Evolutionary conservation across 2,888 invertebrate genomes (phyloP).

Genomic region (Bugula neritina): DNA sequence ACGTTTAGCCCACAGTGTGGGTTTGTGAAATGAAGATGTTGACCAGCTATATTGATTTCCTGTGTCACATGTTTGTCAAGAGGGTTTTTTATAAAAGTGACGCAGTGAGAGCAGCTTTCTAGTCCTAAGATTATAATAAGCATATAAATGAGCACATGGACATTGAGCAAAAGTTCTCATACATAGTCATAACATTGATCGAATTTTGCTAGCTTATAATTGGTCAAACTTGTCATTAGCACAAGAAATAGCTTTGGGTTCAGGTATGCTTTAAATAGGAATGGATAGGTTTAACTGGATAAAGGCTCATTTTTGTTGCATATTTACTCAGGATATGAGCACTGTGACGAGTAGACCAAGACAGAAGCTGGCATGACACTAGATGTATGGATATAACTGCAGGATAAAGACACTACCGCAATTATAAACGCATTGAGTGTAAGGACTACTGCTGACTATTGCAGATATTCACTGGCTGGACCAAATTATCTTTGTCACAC

Average conservation of each 20-base stretch:
- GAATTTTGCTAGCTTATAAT: neutral
- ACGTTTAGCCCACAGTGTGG: too few relatives aligned
- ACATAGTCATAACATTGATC: slow-evolving; percentile 2
- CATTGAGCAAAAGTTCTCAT: neutral
- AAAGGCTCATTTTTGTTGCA: neutral
- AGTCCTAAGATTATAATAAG: neutral
- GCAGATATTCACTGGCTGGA: neutral
- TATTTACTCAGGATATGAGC: neutral
- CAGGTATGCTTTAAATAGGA: neutral
- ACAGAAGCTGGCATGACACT: too few relatives aligned
- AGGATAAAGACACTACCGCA: too few relatives aligned
- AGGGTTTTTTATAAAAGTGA: neutral
- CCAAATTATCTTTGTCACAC: neutral
- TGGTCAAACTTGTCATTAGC: slow-evolving; percentile 26
- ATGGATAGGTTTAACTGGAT: neutral
- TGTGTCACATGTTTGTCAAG: slow-evolving; percentile 20
- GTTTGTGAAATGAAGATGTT: too few relatives aligned
- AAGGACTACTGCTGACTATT: too few relatives aligned
- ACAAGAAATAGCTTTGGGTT: neutral
- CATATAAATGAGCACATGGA: neutral
- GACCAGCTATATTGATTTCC: slow-evolving; percentile 12
- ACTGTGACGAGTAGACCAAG: neutral
- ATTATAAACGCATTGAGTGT: too few relatives aligned
- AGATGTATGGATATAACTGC: too few relatives aligned
- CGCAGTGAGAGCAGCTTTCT: neutral